Percentiles rank a stretch among this genome's conserved stretches.
Evolutionary conservation across 2,888 invertebrate species (phyloP).

Genomic region (Psococerastis gibbosa): DNA sequence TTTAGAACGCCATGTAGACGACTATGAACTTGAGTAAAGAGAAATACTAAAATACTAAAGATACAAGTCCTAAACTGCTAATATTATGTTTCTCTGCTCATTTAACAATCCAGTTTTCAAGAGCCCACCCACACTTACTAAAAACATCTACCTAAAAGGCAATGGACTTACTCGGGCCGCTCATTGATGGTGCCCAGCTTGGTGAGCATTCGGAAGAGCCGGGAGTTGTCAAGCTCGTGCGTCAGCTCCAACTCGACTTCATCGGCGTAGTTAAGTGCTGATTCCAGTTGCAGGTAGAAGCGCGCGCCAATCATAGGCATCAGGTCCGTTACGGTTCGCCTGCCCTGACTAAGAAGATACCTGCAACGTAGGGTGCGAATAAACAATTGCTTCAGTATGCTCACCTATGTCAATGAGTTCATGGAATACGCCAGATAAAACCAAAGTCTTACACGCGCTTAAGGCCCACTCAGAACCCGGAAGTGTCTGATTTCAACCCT

Average conservation of each 20-base stretch:
- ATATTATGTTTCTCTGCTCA: too few relatives aligned
- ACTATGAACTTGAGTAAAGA: too few relatives aligned
- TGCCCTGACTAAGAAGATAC: slow-evolving; percentile 46
- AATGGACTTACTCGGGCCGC: slow-evolving; percentile 62
- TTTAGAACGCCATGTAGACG: too few relatives aligned
- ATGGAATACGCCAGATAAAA: too few relatives aligned
- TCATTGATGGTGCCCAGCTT: slow-evolving; percentile 92
- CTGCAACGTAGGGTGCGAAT: too few relatives aligned
- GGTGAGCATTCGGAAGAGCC: slow-evolving; percentile 73
- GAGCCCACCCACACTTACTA: too few relatives aligned
- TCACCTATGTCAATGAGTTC: too few relatives aligned
- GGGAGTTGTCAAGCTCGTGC: slow-evolving; percentile 87
- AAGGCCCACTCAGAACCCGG: too few relatives aligned
- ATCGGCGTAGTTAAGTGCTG: slow-evolving; percentile 71
- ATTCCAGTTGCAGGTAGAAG: slow-evolving; percentile 90
- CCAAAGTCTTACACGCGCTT: too few relatives aligned
- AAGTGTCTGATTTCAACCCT: too few relatives aligned
- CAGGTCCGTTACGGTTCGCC: slow-evolving; percentile 78
- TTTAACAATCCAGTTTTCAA: slow-evolving; percentile 7
- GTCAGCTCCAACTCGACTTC: slow-evolving; percentile 76
- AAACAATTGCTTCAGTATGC: too few relatives aligned
- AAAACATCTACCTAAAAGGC: background rate
- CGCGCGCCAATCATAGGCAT: slow-evolving; percentile 99
- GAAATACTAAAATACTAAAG: background rate
- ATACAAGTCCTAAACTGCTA: background rate